These are phyloP conservation scores for Drosophila putrida DNA, from an alignment of 2,888 invertebrate genomes.

Conservation along the genomic window DNA sequence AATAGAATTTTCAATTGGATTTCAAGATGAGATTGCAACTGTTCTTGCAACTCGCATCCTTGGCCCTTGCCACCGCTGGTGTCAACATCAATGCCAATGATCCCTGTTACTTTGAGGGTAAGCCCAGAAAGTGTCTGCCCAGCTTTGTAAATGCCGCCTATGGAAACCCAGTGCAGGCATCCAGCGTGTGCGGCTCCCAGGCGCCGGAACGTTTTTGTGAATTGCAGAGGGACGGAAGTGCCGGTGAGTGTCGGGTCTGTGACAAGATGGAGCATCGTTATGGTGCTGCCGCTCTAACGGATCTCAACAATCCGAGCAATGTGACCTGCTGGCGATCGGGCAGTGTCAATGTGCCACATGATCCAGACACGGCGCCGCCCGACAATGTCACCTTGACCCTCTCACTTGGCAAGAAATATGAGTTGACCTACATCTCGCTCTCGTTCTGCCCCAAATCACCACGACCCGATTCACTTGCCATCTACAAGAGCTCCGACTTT, in stretches of 20 bases:
- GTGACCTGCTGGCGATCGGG: constrained; percentile 99
- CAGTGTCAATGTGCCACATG: constrained; percentile 89
- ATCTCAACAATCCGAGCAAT: constrained; percentile 98
- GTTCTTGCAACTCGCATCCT: constrained; percentile 20
- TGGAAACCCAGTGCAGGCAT: constrained; percentile 94
- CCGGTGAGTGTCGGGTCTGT: constrained; percentile 90
- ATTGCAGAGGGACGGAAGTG: constrained; percentile 84
- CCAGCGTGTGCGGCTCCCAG: constrained; percentile 95
- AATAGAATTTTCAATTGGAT: background rate
- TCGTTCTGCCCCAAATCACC: constrained; percentile 97
- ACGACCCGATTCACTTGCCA: constrained; percentile 98
- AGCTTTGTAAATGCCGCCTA: constrained; percentile 99
- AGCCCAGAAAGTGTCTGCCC: constrained; percentile 96
- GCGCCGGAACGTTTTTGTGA: constrained; percentile 93
- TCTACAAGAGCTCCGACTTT: constrained; percentile 98
- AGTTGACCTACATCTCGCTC: constrained; percentile 98
- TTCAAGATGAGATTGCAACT: constrained; percentile 38
- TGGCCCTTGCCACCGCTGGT: constrained; percentile 32
- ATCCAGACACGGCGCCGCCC: constrained; percentile 91
- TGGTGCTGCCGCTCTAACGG: constrained; percentile 94
- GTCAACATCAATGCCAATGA: constrained; percentile 87
- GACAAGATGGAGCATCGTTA: constrained; percentile 92
- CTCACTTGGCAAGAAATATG: constrained; percentile 98
- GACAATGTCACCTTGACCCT: constrained; percentile 97
- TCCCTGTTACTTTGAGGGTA: constrained; percentile 96